Evolutionary conservation across 1,140 invertebrate genomes (phyloP).

Genomic region (Condylostylus longicornis): DNA sequence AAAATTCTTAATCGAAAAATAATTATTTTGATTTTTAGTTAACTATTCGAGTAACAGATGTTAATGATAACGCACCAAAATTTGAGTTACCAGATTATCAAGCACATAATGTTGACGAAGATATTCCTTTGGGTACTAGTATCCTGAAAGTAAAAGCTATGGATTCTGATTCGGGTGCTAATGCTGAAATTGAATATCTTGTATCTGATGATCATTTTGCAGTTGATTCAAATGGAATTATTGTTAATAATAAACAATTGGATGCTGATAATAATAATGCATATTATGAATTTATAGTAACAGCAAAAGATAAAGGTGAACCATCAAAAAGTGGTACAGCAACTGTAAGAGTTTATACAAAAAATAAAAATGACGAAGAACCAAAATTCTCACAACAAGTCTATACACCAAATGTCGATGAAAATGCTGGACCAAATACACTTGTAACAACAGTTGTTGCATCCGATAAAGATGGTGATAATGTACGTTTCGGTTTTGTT

Average conservation of each 20-base stretch:
- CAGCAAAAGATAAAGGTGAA: conserved; percentile 84
- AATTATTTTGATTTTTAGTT: conserved; percentile 40
- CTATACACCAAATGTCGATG: conserved; percentile 89
- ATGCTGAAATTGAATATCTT: conserved; percentile 85
- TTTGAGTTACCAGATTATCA: conserved; percentile 92
- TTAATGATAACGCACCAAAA: conserved; percentile 87
- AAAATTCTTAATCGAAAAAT: too few species aligned
- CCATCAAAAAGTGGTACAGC: conserved; percentile 81
- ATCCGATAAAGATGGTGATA: conserved; percentile 90
- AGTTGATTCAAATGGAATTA: conserved; percentile 79
- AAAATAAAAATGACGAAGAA: conserved; percentile 92
- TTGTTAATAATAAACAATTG: conserved; percentile 82
- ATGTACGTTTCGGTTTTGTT: conserved; percentile 85
- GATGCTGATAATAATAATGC: conserved; percentile 92
- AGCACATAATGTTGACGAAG: conserved; percentile 87
- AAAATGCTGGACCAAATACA: conserved; percentile 86
- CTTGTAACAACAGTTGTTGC: conserved; percentile 87
- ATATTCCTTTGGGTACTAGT: conserved; percentile 76
- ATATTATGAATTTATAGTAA: conserved; percentile 87
- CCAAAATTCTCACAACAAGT: conserved; percentile 93
- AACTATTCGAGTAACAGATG: conserved; percentile 82
- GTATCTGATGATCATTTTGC: conserved; percentile 86
- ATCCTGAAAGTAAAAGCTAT: conserved; percentile 85
- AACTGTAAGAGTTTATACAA: conserved; percentile 84
- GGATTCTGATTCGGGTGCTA: conserved; percentile 80